Evolutionary conservation across 2,113 vertebrate genomes (phyloP).

Genomic region (Rattus rattus): DNA sequence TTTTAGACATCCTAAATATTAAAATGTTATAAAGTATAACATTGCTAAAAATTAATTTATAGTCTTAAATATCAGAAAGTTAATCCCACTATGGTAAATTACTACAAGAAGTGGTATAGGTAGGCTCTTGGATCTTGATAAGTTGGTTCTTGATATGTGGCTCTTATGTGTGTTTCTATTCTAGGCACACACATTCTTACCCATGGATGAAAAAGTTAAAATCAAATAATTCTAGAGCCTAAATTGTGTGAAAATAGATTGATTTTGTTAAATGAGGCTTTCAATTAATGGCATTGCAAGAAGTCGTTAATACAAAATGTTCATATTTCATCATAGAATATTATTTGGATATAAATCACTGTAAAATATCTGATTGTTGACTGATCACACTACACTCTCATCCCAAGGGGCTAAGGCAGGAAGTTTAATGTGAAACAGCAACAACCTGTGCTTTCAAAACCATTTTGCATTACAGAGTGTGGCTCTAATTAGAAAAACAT

Average conservation of each 20-base stretch:
- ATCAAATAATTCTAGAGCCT: background rate
- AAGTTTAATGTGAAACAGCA: background rate
- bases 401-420: background rate
- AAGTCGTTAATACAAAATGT: background rate
- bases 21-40: background rate
- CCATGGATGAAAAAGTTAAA: background rate
- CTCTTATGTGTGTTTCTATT: background rate
- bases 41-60: background rate
- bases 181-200: too few relatives aligned
- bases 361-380: too few relatives aligned
- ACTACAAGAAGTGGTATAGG: background rate
- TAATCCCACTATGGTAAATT: background rate
- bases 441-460: too few relatives aligned
- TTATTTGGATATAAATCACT: background rate
- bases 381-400: background rate
- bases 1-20: background rate
- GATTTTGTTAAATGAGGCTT: background rate
- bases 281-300: background rate
- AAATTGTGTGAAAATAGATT: background rate
- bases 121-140: background rate
- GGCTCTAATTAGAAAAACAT: background rate
- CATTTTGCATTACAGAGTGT: background rate
- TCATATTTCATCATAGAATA: background rate
- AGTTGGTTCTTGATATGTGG: background rate
- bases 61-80: background rate